A percentile compares a stretch with the other conserved stretches of the same genome.
These are phyloP conservation scores for Ciona savignyi DNA, from an alignment of 23 tunicate genomes.

Conservation along the genomic window DNA sequence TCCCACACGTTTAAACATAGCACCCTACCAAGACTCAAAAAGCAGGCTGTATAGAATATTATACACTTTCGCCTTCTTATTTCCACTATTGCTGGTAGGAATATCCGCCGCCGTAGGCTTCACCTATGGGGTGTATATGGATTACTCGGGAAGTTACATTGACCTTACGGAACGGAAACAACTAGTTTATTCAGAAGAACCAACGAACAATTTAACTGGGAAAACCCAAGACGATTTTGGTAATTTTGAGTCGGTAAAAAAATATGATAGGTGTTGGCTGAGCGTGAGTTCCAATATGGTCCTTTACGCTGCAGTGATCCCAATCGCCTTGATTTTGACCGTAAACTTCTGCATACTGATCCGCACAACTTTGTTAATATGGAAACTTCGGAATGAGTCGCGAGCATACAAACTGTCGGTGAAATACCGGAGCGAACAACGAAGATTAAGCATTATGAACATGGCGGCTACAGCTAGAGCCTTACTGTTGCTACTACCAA, in stretches of 20 bases:
- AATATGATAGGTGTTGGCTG: neutral
- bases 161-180: neutral
- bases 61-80: neutral
- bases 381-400: neutral
- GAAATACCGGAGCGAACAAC: neutral
- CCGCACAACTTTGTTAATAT: neutral
- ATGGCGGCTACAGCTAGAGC: neutral
- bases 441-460: neutral
- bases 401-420: neutral
- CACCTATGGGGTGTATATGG: neutral
- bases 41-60: neutral
- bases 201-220: too few relatives aligned
- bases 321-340: neutral
- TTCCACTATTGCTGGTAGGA: neutral
- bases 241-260: too few relatives aligned
- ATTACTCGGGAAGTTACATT: neutral
- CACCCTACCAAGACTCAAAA: neutral
- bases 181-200: neutral
- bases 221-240: too few relatives aligned
- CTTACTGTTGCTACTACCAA: neutral
- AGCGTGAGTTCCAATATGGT: neutral
- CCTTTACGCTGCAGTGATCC: neutral
- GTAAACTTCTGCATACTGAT: neutral
- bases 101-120: neutral
- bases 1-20: neutral